These are phyloP conservation scores for Chaetodon trifasciatus DNA, from an alignment of 2,797 vertebrate genomes.

Conservation along the genomic window DNA sequence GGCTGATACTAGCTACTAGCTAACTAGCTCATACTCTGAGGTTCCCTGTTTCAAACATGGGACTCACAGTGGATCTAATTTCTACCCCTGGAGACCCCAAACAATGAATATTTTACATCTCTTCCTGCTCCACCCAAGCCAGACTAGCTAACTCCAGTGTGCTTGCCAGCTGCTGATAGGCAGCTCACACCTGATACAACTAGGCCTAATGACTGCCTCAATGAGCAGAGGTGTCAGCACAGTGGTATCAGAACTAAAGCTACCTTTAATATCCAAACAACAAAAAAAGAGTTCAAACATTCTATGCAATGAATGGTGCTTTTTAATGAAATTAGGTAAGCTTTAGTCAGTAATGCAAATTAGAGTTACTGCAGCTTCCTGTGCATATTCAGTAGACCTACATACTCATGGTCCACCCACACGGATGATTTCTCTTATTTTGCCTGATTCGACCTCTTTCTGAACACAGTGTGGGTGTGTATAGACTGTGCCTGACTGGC, in stretches of 20 bases:
- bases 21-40: neutral
- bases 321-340: neutral
- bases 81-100: neutral
- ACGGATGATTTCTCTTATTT: neutral
- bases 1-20: neutral
- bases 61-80: neutral
- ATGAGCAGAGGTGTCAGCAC: too few relatives aligned
- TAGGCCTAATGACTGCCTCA: neutral
- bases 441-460: neutral
- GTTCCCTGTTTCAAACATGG: neutral
- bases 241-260: neutral
- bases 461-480: neutral
- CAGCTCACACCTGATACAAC: neutral
- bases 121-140: neutral
- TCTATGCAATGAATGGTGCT: neutral
- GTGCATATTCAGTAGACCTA: neutral
- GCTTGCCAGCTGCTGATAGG: neutral
- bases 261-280: neutral
- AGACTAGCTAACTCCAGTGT: neutral
- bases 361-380: neutral
- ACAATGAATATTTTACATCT: neutral
- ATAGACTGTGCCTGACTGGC: constrained; percentile 5
- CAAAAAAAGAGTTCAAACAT: neutral
- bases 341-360: neutral
- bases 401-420: neutral